A percentile compares a stretch with the other conserved stretches of the same genome.
These are phyloP conservation scores for Ceryle rudis DNA, from an alignment of 2,797 vertebrate genomes.

Conservation along the genomic window DNA sequence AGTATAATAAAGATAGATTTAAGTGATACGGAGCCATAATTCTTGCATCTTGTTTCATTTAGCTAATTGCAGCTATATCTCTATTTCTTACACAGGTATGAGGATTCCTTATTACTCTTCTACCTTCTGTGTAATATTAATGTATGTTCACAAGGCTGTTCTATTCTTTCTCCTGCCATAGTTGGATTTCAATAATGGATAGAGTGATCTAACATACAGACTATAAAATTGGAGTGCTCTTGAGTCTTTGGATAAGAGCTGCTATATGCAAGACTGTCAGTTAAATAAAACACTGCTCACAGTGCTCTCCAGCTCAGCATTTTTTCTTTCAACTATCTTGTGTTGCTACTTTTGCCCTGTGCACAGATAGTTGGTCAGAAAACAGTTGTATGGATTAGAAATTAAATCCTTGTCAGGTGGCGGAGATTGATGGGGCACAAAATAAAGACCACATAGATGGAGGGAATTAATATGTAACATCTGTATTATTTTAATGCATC, in stretches of 20 bases:
- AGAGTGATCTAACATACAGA: background rate
- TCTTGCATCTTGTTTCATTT: background rate
- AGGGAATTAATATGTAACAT: background rate
- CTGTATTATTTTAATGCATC: background rate
- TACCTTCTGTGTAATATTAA: background rate
- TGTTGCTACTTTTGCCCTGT: background rate
- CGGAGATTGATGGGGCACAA: background rate
- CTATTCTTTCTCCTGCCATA: background rate
- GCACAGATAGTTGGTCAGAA: background rate
- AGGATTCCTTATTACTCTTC: background rate
- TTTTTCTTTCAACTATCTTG: background rate
- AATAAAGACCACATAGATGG: background rate
- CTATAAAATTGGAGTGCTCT: background rate
- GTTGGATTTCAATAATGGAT: background rate
- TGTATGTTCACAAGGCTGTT: background rate
- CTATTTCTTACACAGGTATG: background rate
- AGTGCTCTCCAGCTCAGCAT: background rate
- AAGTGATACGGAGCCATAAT: background rate
- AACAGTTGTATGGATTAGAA: background rate
- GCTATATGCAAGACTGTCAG: background rate
- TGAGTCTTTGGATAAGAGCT: background rate
- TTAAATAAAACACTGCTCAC: conserved; percentile 17
- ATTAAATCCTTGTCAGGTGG: background rate
- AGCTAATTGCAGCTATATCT: background rate
- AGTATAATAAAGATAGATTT: background rate